These are phyloP conservation scores for Anthoscopus minutus DNA, from an alignment of 2,113 vertebrate species.

Conservation along the genomic window DNA sequence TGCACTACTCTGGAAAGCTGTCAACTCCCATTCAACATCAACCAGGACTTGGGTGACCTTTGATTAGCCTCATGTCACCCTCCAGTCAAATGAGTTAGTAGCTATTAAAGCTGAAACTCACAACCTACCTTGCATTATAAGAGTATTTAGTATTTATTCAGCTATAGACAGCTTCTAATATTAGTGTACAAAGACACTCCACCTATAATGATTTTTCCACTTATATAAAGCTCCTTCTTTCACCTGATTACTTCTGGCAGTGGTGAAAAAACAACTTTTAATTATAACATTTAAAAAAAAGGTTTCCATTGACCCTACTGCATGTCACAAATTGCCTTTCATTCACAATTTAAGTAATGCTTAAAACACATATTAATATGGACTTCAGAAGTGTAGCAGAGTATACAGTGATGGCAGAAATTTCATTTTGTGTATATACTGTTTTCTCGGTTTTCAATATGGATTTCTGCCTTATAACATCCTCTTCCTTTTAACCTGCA, in stretches of 20 bases:
- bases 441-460: neutral
- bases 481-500: neutral
- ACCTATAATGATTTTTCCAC: neutral
- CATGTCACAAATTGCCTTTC: neutral
- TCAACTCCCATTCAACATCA: slow-evolving; percentile 54
- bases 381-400: neutral
- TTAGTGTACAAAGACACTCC: neutral
- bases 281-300: neutral
- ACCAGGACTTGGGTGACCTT: neutral
- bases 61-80: slow-evolving; percentile 51
- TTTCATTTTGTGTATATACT: neutral
- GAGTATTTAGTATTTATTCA: slow-evolving; percentile 34
- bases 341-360: neutral
- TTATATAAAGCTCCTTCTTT: neutral
- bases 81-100: slow-evolving; percentile 56
- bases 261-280: neutral
- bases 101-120: slow-evolving; percentile 39
- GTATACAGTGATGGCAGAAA: neutral
- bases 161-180: neutral
- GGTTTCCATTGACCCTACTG: neutral
- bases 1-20: slow-evolving; percentile 20
- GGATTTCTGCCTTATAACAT: neutral
- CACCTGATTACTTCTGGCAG: neutral
- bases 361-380: neutral
- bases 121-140: neutral